These are phyloP conservation scores for Pantelozetes paolii DNA, from an alignment of 2,888 invertebrate genomes.

Conservation along the genomic window DNA sequence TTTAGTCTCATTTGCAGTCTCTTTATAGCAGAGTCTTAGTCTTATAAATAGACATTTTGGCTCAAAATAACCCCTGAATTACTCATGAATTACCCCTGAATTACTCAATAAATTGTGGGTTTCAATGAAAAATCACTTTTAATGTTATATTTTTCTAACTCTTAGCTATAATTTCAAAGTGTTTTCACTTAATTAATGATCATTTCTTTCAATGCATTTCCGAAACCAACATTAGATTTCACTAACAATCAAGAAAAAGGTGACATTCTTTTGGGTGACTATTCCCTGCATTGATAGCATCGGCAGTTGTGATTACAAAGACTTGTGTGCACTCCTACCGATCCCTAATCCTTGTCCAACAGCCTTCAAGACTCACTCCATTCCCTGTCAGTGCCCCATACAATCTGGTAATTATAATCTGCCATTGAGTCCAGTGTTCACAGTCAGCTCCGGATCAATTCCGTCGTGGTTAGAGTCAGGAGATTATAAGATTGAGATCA, in stretches of 20 bases:
- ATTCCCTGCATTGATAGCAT: background rate
- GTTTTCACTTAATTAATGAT: background rate
- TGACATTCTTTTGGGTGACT: constrained; percentile 18
- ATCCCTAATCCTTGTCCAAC: constrained; percentile 29
- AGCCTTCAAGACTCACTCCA: constrained; percentile 11
- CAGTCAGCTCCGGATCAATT: background rate
- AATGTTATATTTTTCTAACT: background rate
- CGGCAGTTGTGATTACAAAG: constrained; percentile 20
- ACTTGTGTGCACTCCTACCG: constrained; percentile 10
- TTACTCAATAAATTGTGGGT: background rate
- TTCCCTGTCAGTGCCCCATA: constrained; percentile 1
- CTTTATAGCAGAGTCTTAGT: no score
- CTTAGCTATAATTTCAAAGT: constrained; percentile 5
- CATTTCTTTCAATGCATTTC: constrained; percentile 7
- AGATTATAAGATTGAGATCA: constrained; percentile 24
- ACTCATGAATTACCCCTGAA: background rate
- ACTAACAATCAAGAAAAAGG: constrained; percentile 12
- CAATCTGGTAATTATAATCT: constrained; percentile 22
- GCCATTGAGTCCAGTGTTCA: constrained; percentile 19
- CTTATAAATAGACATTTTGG: background rate
- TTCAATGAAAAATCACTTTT: background rate
- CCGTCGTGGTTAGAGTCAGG: constrained; percentile 21
- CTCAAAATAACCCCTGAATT: background rate
- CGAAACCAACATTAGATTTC: background rate
- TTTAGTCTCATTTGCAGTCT: background rate